Evolutionary conservation across 2,797 vertebrate species (phyloP).

Genomic region (Hippopotamyrus pictus): DNA sequence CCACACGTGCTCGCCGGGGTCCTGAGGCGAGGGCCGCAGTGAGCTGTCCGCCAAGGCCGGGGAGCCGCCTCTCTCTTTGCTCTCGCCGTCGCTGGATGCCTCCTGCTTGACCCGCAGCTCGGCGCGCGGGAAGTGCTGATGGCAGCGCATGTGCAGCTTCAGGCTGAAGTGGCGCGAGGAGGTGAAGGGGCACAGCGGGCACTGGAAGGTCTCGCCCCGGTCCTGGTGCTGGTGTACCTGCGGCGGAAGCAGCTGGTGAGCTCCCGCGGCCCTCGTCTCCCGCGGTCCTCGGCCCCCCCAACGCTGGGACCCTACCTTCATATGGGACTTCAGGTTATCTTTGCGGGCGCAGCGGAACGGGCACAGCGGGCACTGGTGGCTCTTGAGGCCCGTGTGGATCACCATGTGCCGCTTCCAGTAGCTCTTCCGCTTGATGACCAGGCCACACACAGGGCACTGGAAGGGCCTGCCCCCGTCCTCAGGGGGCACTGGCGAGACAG

Average conservation of each 20-base stretch:
- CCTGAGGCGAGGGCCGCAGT: conserved; percentile 37
- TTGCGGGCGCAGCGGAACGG: conserved; percentile 98
- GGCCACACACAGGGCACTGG: conserved; percentile 95
- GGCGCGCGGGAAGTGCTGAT: conserved; percentile 89
- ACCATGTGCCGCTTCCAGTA: conserved; percentile 99
- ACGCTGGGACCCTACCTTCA: conserved; percentile 99
- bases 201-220: conserved; percentile 94
- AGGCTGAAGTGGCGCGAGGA: conserved; percentile 79
- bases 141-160: conserved; percentile 78
- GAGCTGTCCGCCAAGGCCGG: conserved; percentile 54
- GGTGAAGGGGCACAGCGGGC: conserved; percentile 78
- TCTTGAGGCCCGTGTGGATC: conserved; percentile 98
- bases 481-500: conserved; percentile 68
- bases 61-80: conserved; percentile 68
- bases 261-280: background rate
- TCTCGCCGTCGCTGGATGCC: conserved; percentile 81
- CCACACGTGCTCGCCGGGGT: conserved; percentile 65
- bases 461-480: conserved; percentile 97
- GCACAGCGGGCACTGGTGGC: conserved; percentile 96
- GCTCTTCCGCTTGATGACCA: conserved; percentile 99
- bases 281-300: conserved; percentile 95
- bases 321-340: conserved; percentile 99
- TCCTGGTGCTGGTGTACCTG: conserved; percentile 99
- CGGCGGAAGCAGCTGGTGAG: conserved; percentile 38
- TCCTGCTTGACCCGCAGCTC: conserved; percentile 98